phyloP scores from a whole-genome alignment of 1,140 invertebrate genomes.

The Diploscapter pachys region DNA sequence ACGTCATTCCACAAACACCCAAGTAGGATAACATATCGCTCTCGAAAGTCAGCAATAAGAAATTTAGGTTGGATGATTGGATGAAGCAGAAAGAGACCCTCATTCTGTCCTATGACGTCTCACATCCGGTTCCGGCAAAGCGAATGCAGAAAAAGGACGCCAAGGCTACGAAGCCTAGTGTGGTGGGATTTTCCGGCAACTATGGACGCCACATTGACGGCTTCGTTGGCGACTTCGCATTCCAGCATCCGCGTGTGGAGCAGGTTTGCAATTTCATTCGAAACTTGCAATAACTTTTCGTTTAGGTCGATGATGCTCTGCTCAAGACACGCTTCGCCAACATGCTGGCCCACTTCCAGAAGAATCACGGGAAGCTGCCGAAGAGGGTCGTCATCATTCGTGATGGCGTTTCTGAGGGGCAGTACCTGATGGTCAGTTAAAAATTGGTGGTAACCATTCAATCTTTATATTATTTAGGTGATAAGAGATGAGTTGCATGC shows the following conservation, averaged over 20 bases:
- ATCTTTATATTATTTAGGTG: neutral
- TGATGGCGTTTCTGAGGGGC: conserved; percentile 3
- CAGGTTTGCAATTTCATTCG: neutral
- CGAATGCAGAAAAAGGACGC: neutral
- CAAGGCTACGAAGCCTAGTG: conserved; percentile 16
- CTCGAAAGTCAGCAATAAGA: too few species aligned
- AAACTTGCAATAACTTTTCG: neutral
- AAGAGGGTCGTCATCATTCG: neutral
- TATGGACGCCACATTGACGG: conserved; percentile 24
- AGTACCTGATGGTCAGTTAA: neutral
- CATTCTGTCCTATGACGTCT: conserved; percentile 41
- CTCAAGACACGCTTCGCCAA: conserved; percentile 20
- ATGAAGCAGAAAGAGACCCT: conserved; percentile 24
- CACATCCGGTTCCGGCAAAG: conserved; percentile 30
- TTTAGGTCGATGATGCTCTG: conserved; percentile 22
- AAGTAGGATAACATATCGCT: too few species aligned
- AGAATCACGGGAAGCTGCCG: neutral
- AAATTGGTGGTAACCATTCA: neutral
- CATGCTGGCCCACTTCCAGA: conserved; percentile 4
- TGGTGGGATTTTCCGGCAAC: conserved; percentile 38
- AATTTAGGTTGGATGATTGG: neutral
- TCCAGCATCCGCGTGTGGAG: conserved; percentile 29
- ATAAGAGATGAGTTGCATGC: neutral
- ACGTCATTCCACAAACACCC: too few species aligned
- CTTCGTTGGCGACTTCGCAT: conserved; percentile 38